phyloP scores from a whole-genome alignment of 2,888 invertebrate species.

The Ichneumoninae sp. region DNA sequence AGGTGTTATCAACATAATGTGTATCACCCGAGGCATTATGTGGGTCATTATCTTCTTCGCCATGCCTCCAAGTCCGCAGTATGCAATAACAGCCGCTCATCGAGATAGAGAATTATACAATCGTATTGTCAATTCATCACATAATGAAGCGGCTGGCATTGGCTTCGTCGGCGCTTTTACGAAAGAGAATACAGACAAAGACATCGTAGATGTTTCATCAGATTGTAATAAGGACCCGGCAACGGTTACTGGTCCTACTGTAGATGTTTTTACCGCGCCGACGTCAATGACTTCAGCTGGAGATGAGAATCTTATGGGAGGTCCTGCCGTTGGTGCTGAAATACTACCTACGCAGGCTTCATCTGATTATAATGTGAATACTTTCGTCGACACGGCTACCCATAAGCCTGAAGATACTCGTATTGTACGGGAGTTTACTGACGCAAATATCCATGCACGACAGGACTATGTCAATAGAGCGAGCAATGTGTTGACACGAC shows the following conservation, averaged over 20 bases:
- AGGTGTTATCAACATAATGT: conserved; percentile 2
- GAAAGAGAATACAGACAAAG: not conserved
- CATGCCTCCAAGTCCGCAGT: not conserved
- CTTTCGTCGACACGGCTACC: not conserved
- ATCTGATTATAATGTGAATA: not conserved
- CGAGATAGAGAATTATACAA: not conserved
- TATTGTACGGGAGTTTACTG: not conserved
- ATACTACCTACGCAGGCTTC: not conserved
- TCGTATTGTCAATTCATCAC: not conserved
- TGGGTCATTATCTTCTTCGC: conserved; percentile 11
- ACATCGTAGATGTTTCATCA: not conserved
- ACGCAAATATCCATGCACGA: not conserved
- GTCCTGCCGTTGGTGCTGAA: not conserved
- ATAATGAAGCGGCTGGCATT: not conserved
- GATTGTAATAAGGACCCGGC: not conserved
- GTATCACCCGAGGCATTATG: not conserved
- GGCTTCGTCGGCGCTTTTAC: not conserved
- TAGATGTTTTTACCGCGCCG: not conserved
- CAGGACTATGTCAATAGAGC: not conserved
- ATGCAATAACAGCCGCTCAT: not conserved
- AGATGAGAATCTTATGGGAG: not conserved
- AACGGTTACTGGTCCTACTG: not conserved
- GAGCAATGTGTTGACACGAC: conserved; percentile 61
- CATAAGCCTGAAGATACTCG: not conserved
- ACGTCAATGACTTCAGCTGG: not conserved